phyloP scores from a whole-genome alignment of 2,797 vertebrate species.

The Astyanax mexicanus region DNA sequence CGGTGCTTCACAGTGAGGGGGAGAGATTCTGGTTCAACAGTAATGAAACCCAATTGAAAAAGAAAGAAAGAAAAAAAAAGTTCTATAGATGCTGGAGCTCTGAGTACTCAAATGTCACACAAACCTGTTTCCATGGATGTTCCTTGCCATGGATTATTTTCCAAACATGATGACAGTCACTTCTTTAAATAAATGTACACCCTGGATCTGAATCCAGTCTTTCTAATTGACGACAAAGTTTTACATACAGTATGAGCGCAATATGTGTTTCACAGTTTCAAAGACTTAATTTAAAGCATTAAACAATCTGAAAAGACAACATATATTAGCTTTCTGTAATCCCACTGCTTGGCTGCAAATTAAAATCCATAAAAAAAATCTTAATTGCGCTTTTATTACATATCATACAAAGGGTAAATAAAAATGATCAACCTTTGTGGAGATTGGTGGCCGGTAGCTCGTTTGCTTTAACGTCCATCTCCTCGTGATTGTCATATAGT shows the following conservation, averaged over 20 bases:
- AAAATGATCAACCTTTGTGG: slow-evolving; percentile 84
- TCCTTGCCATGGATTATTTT: slow-evolving; percentile 33
- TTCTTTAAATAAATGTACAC: slow-evolving; percentile 57
- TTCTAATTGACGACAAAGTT: slow-evolving; percentile 56
- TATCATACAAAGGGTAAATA: slow-evolving; percentile 88
- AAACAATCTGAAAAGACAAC: slow-evolving; percentile 91
- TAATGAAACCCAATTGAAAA: slow-evolving; percentile 23
- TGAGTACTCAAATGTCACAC: slow-evolving; percentile 46
- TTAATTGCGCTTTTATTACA: slow-evolving; percentile 76
- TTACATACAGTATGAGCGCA: slow-evolving; percentile 62
- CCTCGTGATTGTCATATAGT: slow-evolving; percentile 93
- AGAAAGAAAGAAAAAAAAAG: slow-evolving; percentile 13
- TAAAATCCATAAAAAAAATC: slow-evolving; percentile 91
- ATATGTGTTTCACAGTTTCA: slow-evolving; percentile 88
- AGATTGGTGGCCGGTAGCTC: slow-evolving; percentile 61
- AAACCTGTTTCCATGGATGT: slow-evolving; percentile 31
- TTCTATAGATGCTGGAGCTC: slow-evolving; percentile 35
- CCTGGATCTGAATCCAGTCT: slow-evolving; percentile 52
- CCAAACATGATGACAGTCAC: slow-evolving; percentile 42
- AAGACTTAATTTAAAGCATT: slow-evolving; percentile 92
- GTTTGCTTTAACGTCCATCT: slow-evolving; percentile 77
- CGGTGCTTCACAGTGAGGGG: slow-evolving; percentile 45
- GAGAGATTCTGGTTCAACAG: slow-evolving; percentile 47
- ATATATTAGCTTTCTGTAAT: slow-evolving; percentile 90
- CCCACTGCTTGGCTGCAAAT: slow-evolving; percentile 89